Evolutionary conservation across 2,113 vertebrate species (phyloP).

Genomic region (Tetrao urogallus): DNA sequence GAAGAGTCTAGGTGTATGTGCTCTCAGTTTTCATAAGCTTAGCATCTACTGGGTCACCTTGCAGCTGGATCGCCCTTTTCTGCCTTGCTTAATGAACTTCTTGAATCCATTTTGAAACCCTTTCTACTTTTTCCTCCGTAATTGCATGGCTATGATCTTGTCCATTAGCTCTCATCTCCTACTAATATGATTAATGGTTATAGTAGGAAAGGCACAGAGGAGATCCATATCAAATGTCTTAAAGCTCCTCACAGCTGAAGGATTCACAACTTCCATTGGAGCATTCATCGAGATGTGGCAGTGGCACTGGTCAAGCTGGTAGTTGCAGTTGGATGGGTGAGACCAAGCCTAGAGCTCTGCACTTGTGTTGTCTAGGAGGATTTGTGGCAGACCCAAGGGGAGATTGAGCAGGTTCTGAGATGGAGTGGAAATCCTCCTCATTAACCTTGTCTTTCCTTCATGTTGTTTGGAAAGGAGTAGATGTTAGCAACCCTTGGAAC

Average conservation of each 20-base stretch:
- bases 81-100: neutral
- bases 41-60: neutral
- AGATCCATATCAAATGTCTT: neutral
- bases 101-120: neutral
- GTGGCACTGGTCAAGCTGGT: rapidly evolving
- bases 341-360: neutral
- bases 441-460: neutral
- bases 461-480: neutral
- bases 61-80: neutral
- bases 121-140: neutral
- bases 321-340: neutral
- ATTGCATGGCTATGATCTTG: neutral
- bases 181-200: rapidly evolving
- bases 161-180: neutral
- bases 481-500: neutral
- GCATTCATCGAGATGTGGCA: rapidly evolving
- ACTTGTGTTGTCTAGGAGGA: neutral
- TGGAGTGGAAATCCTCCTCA: neutral
- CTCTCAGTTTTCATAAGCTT: neutral
- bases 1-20: neutral
- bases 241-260: neutral
- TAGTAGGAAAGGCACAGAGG: neutral
- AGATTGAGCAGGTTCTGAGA: neutral
- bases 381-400: neutral
- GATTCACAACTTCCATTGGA: neutral